Evolutionary conservation across 1,140 invertebrate genomes (phyloP).

Genomic region (Zaprionus taronus): DNA sequence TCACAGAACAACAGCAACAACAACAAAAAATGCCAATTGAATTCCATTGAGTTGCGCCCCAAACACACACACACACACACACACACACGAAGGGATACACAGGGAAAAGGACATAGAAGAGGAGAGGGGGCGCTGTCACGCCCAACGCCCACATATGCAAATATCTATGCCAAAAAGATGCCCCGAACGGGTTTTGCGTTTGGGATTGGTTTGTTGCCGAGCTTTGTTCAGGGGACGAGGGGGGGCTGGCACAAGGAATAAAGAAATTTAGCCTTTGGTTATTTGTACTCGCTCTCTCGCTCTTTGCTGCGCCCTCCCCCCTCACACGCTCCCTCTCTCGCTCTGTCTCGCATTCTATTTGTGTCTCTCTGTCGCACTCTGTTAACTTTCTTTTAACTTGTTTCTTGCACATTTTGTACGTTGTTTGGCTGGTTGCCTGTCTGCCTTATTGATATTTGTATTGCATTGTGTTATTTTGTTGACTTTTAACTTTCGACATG

Average conservation of each 20-base stretch:
- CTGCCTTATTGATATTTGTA: slow-evolving; percentile 73
- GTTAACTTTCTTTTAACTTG: slow-evolving; percentile 82
- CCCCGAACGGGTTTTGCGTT: slow-evolving; percentile 15
- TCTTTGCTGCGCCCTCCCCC: too few species aligned
- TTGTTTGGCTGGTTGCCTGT: slow-evolving; percentile 41
- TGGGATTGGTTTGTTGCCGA: slow-evolving; percentile 24
- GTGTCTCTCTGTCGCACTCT: slow-evolving; percentile 15
- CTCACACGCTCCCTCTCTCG: background rate
- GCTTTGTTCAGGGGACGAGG: background rate
- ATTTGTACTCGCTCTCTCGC: slow-evolving; percentile 49
- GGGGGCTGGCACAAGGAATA: slow-evolving; percentile 15
- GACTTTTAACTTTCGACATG: slow-evolving; percentile 65
- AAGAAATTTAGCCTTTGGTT: slow-evolving; percentile 61
- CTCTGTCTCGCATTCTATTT: background rate
- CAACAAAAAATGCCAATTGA: slow-evolving; percentile 61
- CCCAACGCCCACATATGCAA: slow-evolving; percentile 71
- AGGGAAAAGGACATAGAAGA: too few species aligned
- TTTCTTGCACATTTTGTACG: slow-evolving; percentile 67
- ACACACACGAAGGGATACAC: background rate
- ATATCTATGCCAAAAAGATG: slow-evolving; percentile 56
- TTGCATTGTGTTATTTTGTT: slow-evolving; percentile 75
- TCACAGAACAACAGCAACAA: slow-evolving; percentile 51
- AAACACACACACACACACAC: slow-evolving; percentile 19
- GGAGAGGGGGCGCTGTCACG: slow-evolving; percentile 5
- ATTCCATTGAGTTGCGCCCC: slow-evolving; percentile 69